Evolutionary conservation across 35 echinoderm and acorn worm genomes (phyloP).

Genomic region (Holothuria glaberrima): DNA sequence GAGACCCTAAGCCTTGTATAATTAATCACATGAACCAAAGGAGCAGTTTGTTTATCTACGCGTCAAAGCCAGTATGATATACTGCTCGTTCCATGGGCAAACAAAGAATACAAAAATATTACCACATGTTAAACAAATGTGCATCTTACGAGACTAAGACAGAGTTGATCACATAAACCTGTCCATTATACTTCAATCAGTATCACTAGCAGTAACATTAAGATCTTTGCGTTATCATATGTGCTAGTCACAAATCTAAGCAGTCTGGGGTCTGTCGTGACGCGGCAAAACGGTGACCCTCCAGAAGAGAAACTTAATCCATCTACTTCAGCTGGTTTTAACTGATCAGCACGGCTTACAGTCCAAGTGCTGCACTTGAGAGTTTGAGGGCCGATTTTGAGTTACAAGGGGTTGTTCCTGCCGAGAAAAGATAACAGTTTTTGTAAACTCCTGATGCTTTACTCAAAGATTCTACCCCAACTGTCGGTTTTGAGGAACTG

Average conservation of each 20-base stretch:
- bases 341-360: neutral
- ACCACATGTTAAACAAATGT: constrained; percentile 52
- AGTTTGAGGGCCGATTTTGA: constrained; percentile 9
- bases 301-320: constrained; percentile 11
- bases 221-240: no score
- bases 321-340: constrained; percentile 13
- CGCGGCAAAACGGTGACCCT: constrained; percentile 16
- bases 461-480: no score
- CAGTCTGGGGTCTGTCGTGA: neutral
- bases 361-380: neutral
- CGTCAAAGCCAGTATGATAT: constrained; percentile 24
- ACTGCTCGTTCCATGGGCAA: constrained; percentile 9
- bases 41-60: no score
- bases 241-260: no score
- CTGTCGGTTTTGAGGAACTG: no score
- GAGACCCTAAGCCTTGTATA: no score
- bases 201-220: neutral
- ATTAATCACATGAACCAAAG: no score
- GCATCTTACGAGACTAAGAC: neutral
- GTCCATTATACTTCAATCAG: neutral
- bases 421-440: constrained; percentile 5
- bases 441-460: no score
- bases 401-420: neutral
- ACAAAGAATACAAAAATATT: neutral
- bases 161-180: constrained; percentile 36